Evolutionary conservation across 2,888 invertebrate species (phyloP), one percentile per base, ranked within the genome.

Genomic region (Oligia strigilis): DNA sequence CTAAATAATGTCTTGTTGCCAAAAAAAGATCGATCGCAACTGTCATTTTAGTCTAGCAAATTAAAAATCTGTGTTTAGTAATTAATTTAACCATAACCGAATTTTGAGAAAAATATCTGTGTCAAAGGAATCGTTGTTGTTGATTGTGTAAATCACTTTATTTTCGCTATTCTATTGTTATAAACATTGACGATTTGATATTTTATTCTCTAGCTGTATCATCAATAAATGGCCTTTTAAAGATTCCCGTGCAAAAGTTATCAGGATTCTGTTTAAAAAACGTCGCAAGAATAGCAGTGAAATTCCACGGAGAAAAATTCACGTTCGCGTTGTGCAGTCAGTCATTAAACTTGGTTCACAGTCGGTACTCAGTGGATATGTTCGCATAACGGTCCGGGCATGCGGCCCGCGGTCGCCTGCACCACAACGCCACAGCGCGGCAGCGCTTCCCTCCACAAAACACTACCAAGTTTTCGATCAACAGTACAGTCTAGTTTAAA

Each of bases 321-420:
- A 88, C 85, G 89, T 85, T 88, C 89, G 91, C 90, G 89, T 91
- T 91, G 92, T 90, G 91, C 90, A 92, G 90, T 91, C 90, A 92
- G 93, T 92, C 93, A 93, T 93, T 94, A 94, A 92, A 93, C 92
- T 91, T 81, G 82, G 85, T 86, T 82, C 80, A 77, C 75, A 82
- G 81, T 80, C 43, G 58, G 88, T 87, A 85, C 86, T 84, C 89
- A 82, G 89, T 89, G 87, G 91, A 92, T 91, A 92, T 87, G 85
- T 80, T 85, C 91, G 90, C 88, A 90, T 94, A 94, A 94, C 94
- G 94, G 93, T 92, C 84, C 88, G 75, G 83, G 83, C 82, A 78
- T 58, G 78, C 80, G 86, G 80, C 77, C 75, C 80, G 83, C 84
- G 82, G 84, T 82, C 84, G 75, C 82, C 72, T 82, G 83, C 79